These are phyloP conservation scores for Hyla sarda DNA, from an alignment of 2,113 vertebrate genomes.

Conservation along the genomic window DNA sequence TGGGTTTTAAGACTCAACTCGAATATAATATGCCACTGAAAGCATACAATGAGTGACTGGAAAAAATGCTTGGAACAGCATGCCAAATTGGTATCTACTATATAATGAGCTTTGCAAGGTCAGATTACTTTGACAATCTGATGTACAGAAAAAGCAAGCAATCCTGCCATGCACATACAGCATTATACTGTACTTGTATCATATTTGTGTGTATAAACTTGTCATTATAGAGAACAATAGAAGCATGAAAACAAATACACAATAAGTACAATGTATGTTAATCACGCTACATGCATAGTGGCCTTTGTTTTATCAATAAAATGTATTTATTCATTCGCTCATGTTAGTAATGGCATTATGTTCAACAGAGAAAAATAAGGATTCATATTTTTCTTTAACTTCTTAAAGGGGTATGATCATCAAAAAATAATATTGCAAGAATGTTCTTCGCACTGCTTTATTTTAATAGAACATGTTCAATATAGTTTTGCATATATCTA, in stretches of 20 bases:
- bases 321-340: no score
- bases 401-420: no score
- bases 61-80: constrained; percentile 65
- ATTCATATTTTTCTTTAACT: no score
- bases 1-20: constrained; percentile 79
- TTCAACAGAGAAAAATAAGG: no score
- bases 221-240: neutral
- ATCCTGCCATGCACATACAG: neutral
- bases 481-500: no score
- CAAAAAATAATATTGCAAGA: no score
- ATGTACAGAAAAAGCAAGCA: constrained; percentile 15
- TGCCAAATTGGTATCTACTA: constrained; percentile 71
- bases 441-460: no score
- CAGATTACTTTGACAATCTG: constrained; percentile 46
- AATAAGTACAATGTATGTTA: neutral
- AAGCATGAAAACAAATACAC: neutral
- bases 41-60: constrained; percentile 72
- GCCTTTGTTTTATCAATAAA: no score
- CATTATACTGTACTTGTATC: neutral
- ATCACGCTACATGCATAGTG: neutral
- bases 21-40: constrained; percentile 75
- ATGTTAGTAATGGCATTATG: no score
- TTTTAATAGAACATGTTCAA: no score
- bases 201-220: neutral
- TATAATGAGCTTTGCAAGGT: constrained; percentile 67